A percentile compares a stretch with the other conserved stretches of the same genome.
Conservation (phyloP, 2,888 invertebrate genomes). For the Eupithecia subumbrata region DNA sequence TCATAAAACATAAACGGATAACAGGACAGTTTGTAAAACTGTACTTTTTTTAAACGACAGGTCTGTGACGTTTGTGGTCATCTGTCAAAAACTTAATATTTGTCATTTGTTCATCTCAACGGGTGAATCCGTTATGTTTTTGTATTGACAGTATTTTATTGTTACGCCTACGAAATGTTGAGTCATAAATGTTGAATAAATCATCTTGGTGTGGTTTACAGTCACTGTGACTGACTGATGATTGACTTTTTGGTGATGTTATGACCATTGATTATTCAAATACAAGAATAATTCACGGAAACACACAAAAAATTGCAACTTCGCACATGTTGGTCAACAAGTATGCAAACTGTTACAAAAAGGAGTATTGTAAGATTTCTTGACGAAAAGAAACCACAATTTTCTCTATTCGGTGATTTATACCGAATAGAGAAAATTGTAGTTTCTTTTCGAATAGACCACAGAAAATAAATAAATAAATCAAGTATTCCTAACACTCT, state of each 20-base stretch:
- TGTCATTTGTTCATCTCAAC: slow-evolving; percentile 52
- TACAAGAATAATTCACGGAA: not conserved
- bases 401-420: too few relatives aligned
- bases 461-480: not conserved
- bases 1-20: slow-evolving; percentile 74
- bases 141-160: slow-evolving; percentile 49
- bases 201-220: slow-evolving; percentile 15
- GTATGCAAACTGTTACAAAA: not conserved
- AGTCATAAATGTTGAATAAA: slow-evolving; percentile 26
- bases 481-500: not conserved
- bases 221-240: not conserved
- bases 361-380: not conserved
- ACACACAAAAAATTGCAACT: not conserved
- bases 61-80: slow-evolving; percentile 52
- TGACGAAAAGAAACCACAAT: too few relatives aligned
- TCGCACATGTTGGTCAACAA: not conserved
- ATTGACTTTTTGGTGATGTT: slow-evolving; percentile 2
- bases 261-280: not conserved
- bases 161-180: slow-evolving; percentile 16
- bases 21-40: slow-evolving; percentile 79
- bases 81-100: slow-evolving; percentile 49
- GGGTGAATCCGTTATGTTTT: slow-evolving; percentile 51
- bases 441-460: not conserved
- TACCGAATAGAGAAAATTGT: not conserved
- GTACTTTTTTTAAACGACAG: slow-evolving; percentile 52